Conservation (phyloP, 2,113 vertebrate genomes). For the Scalopus aquaticus region DNA sequence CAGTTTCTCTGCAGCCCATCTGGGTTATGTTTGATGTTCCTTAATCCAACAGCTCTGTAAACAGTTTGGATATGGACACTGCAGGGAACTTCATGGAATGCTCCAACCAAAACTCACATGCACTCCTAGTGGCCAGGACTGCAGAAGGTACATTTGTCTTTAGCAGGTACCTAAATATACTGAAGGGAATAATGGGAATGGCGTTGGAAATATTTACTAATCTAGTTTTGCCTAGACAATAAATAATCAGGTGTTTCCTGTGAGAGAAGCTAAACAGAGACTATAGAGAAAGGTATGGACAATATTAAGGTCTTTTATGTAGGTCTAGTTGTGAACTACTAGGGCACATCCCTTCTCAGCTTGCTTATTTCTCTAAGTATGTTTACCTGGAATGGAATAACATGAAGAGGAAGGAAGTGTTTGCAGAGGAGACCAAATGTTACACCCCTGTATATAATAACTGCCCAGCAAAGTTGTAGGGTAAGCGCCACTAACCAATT, state of each 20-base stretch:
- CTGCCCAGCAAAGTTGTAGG: not conserved
- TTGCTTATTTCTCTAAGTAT: not conserved
- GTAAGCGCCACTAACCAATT: not conserved
- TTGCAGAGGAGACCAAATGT: not conserved
- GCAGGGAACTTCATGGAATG: not conserved
- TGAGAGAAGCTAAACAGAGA: not conserved
- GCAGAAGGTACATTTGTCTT: not conserved
- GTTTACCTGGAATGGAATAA: not conserved
- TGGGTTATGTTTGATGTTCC: not conserved
- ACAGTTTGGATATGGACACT: not conserved
- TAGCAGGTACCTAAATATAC: not conserved
- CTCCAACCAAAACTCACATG: not conserved
- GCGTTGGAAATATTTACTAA: not conserved
- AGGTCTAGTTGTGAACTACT: not conserved
- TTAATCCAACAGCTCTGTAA: not conserved
- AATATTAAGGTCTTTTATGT: not conserved
- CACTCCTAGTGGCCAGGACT: not conserved
- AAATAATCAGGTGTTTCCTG: not conserved
- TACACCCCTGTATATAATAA: not conserved
- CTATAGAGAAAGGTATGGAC: not conserved
- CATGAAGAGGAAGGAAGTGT: not conserved
- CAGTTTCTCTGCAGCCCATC: not conserved
- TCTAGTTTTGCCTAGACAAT: not conserved
- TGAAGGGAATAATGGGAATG: not conserved
- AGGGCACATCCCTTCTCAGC: not conserved